These are phyloP conservation scores for Macrostomum lignano DNA, from an alignment of 1,140 invertebrate genomes.

Conservation along the genomic window DNA sequence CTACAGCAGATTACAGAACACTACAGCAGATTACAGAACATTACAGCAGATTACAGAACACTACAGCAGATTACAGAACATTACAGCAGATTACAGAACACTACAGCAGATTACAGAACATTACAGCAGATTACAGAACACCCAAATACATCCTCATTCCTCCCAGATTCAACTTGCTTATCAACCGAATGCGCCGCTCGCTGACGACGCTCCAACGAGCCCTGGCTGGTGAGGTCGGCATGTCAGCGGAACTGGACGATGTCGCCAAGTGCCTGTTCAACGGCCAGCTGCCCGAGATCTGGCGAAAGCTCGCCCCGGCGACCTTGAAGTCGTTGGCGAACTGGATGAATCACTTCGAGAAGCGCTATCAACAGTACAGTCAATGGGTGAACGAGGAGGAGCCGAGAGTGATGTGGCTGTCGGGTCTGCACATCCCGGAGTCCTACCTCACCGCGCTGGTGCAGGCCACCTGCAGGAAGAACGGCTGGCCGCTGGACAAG, in stretches of 20 bases:
- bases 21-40: too few relatives aligned
- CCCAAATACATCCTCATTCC: too few relatives aligned
- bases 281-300: slow-evolving; percentile 46
- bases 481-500: slow-evolving; percentile 57
- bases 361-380: slow-evolving; percentile 39
- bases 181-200: slow-evolving; percentile 40
- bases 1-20: too few relatives aligned
- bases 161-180: slow-evolving; percentile 49
- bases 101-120: too few relatives aligned
- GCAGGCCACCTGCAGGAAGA: slow-evolving; percentile 49
- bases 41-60: too few relatives aligned
- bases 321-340: slow-evolving; percentile 50
- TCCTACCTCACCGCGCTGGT: slow-evolving; percentile 57
- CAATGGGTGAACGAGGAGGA: slow-evolving; percentile 42
- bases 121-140: too few relatives aligned
- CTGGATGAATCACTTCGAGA: slow-evolving; percentile 58
- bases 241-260: slow-evolving; percentile 52
- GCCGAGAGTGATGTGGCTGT: slow-evolving; percentile 57
- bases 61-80: too few relatives aligned
- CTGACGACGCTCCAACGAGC: slow-evolving; percentile 44
- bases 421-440: slow-evolving; percentile 57
- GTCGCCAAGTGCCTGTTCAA: slow-evolving; percentile 49
- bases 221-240: slow-evolving; percentile 56
- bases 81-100: too few relatives aligned
- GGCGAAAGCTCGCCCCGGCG: slow-evolving; percentile 48